Percentiles rank a stretch among this genome's conserved stretches.
These are phyloP conservation scores for Styela clava DNA, from an alignment of 23 tunicate genomes.

Conservation along the genomic window DNA sequence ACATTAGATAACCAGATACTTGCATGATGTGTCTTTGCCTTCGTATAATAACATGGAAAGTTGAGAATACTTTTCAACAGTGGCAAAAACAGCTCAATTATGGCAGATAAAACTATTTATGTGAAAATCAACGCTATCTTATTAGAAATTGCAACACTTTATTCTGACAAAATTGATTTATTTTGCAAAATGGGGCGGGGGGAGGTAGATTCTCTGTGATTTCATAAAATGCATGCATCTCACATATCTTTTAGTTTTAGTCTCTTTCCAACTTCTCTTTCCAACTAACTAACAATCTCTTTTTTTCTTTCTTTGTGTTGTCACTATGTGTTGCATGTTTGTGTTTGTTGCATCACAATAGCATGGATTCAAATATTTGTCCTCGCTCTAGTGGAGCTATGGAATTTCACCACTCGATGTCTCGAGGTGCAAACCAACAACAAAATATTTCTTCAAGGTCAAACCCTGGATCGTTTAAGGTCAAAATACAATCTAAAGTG, in stretches of 20 bases:
- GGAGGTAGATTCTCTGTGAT: too few species aligned
- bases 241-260: not conserved
- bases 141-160: too few species aligned
- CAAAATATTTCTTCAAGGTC: not conserved
- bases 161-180: too few species aligned
- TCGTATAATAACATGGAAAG: too few species aligned
- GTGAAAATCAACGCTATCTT: too few species aligned
- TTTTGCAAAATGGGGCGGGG: too few species aligned
- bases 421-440: not conserved
- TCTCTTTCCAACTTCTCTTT: not conserved
- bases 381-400: slow-evolving; percentile 14
- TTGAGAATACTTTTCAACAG: too few species aligned
- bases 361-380: slow-evolving; percentile 5
- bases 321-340: not conserved
- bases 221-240: too few species aligned
- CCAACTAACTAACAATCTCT: not conserved
- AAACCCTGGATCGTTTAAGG: not conserved
- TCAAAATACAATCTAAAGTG: not conserved
- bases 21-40: too few species aligned
- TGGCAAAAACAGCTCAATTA: too few species aligned
- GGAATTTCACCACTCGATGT: not conserved
- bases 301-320: not conserved
- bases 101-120: too few species aligned
- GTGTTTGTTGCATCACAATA: slow-evolving; percentile 20
- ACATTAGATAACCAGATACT: too few species aligned